Evolutionary conservation across 2,797 vertebrate species (phyloP).

Genomic region (Pachyuromys duprasi): DNA sequence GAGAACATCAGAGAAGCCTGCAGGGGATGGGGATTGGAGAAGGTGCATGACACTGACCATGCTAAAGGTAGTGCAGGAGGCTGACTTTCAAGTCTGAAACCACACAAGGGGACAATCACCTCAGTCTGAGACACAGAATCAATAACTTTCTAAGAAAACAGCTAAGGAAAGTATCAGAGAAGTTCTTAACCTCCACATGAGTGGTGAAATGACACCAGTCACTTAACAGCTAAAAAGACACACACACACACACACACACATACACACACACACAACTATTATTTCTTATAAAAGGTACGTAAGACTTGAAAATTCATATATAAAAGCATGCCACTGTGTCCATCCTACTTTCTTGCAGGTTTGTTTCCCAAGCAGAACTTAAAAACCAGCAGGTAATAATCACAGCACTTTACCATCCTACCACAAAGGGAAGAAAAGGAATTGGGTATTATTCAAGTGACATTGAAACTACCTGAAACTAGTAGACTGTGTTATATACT

Average conservation of each 20-base stretch:
- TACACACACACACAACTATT: not conserved
- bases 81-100: not conserved
- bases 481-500: not conserved
- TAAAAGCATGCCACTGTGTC: not conserved
- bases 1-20: not conserved
- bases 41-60: not conserved
- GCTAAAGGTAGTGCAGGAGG: no score
- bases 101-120: not conserved
- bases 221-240: not conserved
- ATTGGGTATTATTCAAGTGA: not conserved
- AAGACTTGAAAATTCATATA: conserved; percentile 12
- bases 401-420: not conserved
- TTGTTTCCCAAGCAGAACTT: not conserved
- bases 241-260: not conserved
- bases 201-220: not conserved
- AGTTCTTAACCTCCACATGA: not conserved
- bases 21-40: fast-evolving
- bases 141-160: not conserved
- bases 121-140: not conserved
- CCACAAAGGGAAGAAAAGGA: not conserved
- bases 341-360: not conserved
- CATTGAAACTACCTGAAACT: not conserved
- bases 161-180: not conserved
- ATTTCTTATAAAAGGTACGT: not conserved
- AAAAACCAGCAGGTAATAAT: not conserved